phyloP scores from a whole-genome alignment of 2,888 invertebrate genomes.

The Uloborus plumipes region DNA sequence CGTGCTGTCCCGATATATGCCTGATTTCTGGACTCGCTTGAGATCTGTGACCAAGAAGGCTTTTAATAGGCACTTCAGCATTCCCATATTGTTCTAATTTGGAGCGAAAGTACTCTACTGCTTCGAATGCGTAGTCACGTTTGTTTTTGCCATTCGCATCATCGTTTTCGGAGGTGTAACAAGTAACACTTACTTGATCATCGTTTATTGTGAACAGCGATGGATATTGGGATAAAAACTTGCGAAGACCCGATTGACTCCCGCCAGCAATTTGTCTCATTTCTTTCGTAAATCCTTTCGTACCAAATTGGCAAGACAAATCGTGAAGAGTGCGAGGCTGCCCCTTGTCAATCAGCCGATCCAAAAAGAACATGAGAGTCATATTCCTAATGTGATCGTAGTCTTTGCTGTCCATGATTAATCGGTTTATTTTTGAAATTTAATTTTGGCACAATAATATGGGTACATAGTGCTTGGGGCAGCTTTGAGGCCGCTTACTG shows the following conservation, averaged over 20 bases:
- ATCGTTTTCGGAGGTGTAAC: conserved; percentile 66
- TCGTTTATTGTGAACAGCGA: conserved; percentile 95
- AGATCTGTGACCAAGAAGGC: conserved; percentile 89
- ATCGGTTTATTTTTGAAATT: conserved; percentile 1
- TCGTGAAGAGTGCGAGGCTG: conserved; percentile 96
- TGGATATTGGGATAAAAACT: conserved; percentile 96
- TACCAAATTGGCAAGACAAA: conserved; percentile 98
- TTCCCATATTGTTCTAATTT: conserved; percentile 96
- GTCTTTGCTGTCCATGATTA: conserved; percentile 88
- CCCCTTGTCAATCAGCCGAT: conserved; percentile 96
- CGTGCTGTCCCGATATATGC: conserved; percentile 93
- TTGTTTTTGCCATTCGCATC: conserved; percentile 59
- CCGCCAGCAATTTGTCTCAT: conserved; percentile 79
- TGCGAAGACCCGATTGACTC: conserved; percentile 95
- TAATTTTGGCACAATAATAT: conserved; percentile 50
- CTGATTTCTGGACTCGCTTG: conserved; percentile 95
- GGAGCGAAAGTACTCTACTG: conserved; percentile 96
- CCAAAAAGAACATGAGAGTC: conserved; percentile 98
- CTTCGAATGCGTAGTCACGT: conserved; percentile 92
- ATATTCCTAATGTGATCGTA: conserved; percentile 94
- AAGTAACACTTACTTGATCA: conserved; percentile 75
- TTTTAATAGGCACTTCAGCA: conserved; percentile 96
- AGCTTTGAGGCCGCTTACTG: conserved; percentile 42
- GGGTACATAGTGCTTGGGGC: conserved; percentile 37
- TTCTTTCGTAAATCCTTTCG: conserved; percentile 98